These are phyloP conservation scores for Micoletzkya japonica DNA, from an alignment of 2,888 invertebrate genomes.

Conservation along the genomic window DNA sequence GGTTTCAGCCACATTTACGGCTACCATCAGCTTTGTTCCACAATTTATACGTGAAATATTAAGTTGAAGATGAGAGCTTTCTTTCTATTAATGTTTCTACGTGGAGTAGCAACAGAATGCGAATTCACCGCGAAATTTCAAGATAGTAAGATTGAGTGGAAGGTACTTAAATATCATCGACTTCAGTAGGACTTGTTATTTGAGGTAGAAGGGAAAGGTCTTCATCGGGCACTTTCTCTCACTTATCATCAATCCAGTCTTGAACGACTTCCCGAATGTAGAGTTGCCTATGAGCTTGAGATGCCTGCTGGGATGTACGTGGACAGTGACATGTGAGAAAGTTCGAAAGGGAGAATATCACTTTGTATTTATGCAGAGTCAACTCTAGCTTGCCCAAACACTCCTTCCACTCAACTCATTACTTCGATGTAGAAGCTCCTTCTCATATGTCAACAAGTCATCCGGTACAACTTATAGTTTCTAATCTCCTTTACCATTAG, in stretches of 20 bases:
- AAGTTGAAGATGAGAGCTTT: too few species aligned
- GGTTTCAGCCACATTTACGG: too few species aligned
- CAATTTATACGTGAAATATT: too few species aligned
- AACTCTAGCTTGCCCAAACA: slow-evolving; percentile 14
- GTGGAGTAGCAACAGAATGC: too few species aligned
- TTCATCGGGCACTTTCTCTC: slow-evolving; percentile 15
- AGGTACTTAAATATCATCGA: too few species aligned
- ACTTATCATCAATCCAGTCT: slow-evolving; percentile 1
- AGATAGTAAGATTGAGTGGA: not conserved
- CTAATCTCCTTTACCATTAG: not conserved
- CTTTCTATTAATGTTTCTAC: too few species aligned
- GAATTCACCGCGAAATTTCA: too few species aligned
- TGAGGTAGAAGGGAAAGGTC: slow-evolving; percentile 23
- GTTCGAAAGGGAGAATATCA: too few species aligned
- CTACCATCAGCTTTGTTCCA: too few species aligned
- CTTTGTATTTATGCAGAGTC: slow-evolving; percentile 24
- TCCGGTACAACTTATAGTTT: slow-evolving; percentile 3
- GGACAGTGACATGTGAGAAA: slow-evolving; percentile 21
- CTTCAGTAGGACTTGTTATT: not conserved
- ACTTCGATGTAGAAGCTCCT: slow-evolving; percentile 26
- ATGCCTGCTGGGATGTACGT: slow-evolving; percentile 25
- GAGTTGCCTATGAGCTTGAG: slow-evolving; percentile 1
- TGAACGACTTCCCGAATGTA: slow-evolving; percentile 23
- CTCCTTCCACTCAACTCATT: slow-evolving; percentile 10
- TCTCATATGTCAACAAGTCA: slow-evolving; percentile 1